A percentile compares a stretch with the other conserved stretches of the same genome.
Evolutionary conservation across 92 coral and sea anemone species (phyloP).

Genomic region (Porites cylindrica): DNA sequence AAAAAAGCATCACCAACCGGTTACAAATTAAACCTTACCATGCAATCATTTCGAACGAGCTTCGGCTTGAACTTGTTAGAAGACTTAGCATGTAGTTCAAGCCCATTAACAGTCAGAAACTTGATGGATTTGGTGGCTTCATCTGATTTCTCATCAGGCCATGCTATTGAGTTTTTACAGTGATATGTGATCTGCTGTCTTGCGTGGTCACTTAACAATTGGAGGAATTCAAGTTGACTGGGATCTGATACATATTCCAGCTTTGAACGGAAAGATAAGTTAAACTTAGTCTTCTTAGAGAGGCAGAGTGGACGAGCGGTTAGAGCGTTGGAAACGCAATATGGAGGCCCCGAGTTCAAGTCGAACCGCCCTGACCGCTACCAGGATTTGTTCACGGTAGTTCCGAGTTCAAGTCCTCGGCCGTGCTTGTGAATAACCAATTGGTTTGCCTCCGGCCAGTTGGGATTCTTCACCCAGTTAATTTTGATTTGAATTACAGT

Average conservation of each 20-base stretch:
- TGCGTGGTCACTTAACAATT: conserved; percentile 90
- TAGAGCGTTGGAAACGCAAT: no score
- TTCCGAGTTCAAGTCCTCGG: no score
- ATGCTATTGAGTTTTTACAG: conserved; percentile 93
- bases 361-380: no score
- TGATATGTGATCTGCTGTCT: conserved; percentile 91
- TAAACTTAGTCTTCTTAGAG: background rate
- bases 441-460: no score
- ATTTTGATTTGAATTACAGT: no score
- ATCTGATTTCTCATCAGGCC: conserved; percentile 71
- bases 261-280: conserved; percentile 36
- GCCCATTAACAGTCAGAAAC: conserved; percentile 88
- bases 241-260: conserved; percentile 85
- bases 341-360: no score
- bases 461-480: no score
- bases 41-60: conserved; percentile 84
- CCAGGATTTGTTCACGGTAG: no score
- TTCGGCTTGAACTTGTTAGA: conserved; percentile 92
- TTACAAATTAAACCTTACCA: conserved; percentile 55
- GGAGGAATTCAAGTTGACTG: conserved; percentile 88
- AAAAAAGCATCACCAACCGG: no score
- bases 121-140: conserved; percentile 78
- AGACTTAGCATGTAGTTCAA: conserved; percentile 90
- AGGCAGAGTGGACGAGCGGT: no score
- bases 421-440: no score